These are phyloP conservation scores for Trachelus stipa DNA, from an alignment of 2,888 invertebrate genomes.

Conservation along the genomic window DNA sequence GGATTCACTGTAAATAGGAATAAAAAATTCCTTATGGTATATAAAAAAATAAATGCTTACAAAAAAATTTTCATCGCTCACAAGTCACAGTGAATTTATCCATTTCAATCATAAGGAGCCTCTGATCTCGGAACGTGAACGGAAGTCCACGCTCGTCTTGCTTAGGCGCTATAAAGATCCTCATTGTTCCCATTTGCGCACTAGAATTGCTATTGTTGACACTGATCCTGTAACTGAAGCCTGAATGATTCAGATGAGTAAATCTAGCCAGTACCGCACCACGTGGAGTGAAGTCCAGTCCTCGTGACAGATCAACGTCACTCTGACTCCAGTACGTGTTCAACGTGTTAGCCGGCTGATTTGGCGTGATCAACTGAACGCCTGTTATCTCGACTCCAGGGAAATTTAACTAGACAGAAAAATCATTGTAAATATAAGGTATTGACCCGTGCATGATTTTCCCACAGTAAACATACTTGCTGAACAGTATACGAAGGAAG, in stretches of 20 bases:
- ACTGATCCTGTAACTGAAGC: constrained; percentile 75
- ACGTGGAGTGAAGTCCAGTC: constrained; percentile 84
- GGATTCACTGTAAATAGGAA: constrained; percentile 70
- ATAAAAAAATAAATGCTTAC: background rate
- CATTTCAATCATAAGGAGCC: constrained; percentile 76
- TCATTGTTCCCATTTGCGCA: no score
- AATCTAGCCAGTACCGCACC: constrained; percentile 80
- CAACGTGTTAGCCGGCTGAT: constrained; percentile 69
- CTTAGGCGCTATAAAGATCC: constrained; percentile 70
- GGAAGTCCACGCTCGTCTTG: constrained; percentile 74
- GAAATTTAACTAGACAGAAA: constrained; percentile 71
- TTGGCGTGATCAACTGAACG: constrained; percentile 70
- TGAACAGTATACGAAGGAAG: constrained; percentile 74
- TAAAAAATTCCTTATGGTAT: background rate
- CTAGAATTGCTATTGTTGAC: constrained; percentile 69
- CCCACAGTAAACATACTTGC: constrained; percentile 65
- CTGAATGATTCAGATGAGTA: constrained; percentile 82
- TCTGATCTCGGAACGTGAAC: constrained; percentile 75
- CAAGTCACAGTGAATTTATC: constrained; percentile 76
- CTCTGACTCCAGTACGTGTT: constrained; percentile 85
- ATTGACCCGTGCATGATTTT: background rate
- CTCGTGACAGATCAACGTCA: constrained; percentile 81
- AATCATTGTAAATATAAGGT: background rate
- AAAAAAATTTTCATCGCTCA: constrained; percentile 62
- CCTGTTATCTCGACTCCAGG: constrained; percentile 74